Evolutionary conservation across 2,113 vertebrate genomes (phyloP).

Genomic region (Cnemophilus loriae): DNA sequence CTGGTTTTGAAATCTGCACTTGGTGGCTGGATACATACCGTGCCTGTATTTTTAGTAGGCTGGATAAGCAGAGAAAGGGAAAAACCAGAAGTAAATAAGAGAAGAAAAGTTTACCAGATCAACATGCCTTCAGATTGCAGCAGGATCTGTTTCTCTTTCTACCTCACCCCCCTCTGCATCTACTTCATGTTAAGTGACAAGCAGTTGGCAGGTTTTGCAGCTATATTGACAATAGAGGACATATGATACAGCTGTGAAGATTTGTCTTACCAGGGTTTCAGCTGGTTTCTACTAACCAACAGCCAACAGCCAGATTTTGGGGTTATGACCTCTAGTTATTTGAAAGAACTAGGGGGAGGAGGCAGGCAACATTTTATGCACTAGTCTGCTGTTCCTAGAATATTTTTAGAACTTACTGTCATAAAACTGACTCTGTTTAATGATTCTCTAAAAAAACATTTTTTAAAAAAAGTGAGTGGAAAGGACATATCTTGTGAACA

Average conservation of each 20-base stretch:
- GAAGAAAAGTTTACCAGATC: neutral
- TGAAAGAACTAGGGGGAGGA: neutral
- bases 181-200: constrained; percentile 33
- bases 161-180: neutral
- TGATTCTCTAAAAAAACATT: neutral
- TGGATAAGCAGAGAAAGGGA: neutral
- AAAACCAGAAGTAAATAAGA: neutral
- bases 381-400: neutral
- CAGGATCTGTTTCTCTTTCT: neutral
- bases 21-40: rapidly evolving
- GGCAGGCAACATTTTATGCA: constrained; percentile 1
- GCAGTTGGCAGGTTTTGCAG: constrained; percentile 27
- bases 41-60: neutral
- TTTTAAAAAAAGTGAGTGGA: neutral
- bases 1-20: neutral
- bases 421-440: neutral
- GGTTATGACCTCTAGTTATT: constrained; percentile 38
- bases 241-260: constrained; percentile 47
- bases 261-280: constrained; percentile 44
- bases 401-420: neutral
- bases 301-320: constrained; percentile 41
- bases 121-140: neutral
- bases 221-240: constrained; percentile 25
- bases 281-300: constrained; percentile 45
- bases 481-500: neutral